Evolutionary conservation across 2,113 vertebrate species (phyloP).

Genomic region (Parus major): DNA sequence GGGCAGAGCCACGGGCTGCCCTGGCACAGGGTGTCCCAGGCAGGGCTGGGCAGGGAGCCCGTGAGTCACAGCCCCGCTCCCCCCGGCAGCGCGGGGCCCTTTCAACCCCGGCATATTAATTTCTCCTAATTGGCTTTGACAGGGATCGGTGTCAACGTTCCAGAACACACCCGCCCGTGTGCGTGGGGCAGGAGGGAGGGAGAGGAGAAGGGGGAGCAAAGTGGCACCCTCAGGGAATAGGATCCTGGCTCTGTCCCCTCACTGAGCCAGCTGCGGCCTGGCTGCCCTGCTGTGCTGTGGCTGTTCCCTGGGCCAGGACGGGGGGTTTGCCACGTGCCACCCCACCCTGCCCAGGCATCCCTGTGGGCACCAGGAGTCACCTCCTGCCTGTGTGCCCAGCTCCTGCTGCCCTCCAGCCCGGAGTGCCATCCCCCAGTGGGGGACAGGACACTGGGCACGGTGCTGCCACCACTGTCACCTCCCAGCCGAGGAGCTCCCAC

Average conservation of each 20-base stretch:
- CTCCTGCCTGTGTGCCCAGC: background rate
- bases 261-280: background rate
- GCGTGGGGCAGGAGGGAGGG: background rate
- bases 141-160: slow-evolving; percentile 26
- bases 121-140: slow-evolving; percentile 62
- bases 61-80: slow-evolving; percentile 13
- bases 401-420: background rate
- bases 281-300: background rate
- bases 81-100: background rate
- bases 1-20: background rate
- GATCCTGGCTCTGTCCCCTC: background rate
- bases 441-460: rapidly evolving
- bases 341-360: rapidly evolving
- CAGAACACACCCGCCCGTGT: background rate
- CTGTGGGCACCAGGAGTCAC: rapidly evolving
- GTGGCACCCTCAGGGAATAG: background rate
- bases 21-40: background rate
- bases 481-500: rapidly evolving
- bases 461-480: background rate
- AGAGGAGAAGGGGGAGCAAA: background rate
- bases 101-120: slow-evolving; percentile 27
- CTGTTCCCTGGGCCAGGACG: background rate
- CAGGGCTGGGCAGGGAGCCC: background rate
- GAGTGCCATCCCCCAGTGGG: rapidly evolving
- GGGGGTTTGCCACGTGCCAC: background rate